Evolutionary conservation across 2,888 invertebrate species (phyloP), one percentile per base, ranked within the genome.

Genomic region (Microplitis deprimator): DNA sequence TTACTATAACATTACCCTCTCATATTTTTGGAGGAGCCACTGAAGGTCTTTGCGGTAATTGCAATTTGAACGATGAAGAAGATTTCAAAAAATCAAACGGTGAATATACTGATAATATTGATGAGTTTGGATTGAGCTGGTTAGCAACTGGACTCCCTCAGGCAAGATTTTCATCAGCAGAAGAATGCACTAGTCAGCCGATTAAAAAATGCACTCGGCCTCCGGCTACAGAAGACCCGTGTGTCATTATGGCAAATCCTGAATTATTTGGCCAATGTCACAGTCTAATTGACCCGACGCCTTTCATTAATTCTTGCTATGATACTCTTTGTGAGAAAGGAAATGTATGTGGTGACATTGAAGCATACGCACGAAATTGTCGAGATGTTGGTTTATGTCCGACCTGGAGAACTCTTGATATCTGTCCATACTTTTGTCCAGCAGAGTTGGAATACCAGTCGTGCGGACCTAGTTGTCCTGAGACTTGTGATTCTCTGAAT

Each of bases 1-100:
- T 89, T 64, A 83, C 80, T 68, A 87, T 95, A 5, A 93, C 92
- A 76, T 92, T 96, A 1, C 95, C 96, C 0, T 96, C 96, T 0
- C 92, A 93, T 80, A 90, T 93, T 76, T 96, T 95, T 89, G 92
- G 92, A 61, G 93, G 93, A 79, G 93, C 92, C 80, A 93, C 95
- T 75, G 95, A 96, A 87, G 96, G 96, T 0, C 91, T 97, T 1
- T 97, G 96, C 87, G 96, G 96, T 72, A 93, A 94, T 81, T 95
- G 95, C 86, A 93, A 94, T 70, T 92, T 92, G 0, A 91, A 93
- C 83, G 89, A 91, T 4, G 90, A 91, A 0, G 91, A 92, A 68
- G 93, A 93, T 85, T 89, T 94, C n/a, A 85, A 91, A 79, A 91
- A 91, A 69, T 91, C 91, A 79, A 89, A 91, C 61, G 92, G 93